phyloP scores from a whole-genome alignment of 2,797 vertebrate species.

The Poecilia picta region DNA sequence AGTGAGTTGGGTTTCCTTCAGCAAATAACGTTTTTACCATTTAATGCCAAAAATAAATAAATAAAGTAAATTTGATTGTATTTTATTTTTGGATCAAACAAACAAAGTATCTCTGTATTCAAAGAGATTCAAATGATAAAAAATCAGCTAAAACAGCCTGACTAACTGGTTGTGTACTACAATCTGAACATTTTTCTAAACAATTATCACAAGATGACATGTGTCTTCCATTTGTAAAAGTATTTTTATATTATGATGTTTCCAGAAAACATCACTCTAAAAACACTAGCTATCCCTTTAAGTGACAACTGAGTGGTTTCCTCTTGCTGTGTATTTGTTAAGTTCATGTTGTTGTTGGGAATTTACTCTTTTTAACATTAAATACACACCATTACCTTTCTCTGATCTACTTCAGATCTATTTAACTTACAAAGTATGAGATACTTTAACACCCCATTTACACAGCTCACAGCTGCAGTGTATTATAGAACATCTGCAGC shows the following conservation, averaged over 20 bases:
- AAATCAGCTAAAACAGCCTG: neutral
- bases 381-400: neutral
- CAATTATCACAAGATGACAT: neutral
- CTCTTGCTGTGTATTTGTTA: neutral
- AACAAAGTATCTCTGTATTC: neutral
- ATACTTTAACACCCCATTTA: neutral
- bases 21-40: neutral
- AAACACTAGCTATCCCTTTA: neutral
- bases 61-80: neutral
- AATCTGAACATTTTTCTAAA: neutral
- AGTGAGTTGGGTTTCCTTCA: neutral
- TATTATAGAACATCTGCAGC: slow-evolving; percentile 60
- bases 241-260: neutral
- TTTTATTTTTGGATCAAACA: neutral
- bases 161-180: neutral
- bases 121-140: neutral
- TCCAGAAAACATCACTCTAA: neutral
- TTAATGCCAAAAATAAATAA: neutral
- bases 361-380: slow-evolving; percentile 13
- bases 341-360: neutral
- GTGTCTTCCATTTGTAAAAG: neutral
- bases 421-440: slow-evolving; percentile 36
- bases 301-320: neutral
- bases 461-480: slow-evolving; percentile 36
- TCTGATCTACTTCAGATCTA: neutral